phyloP scores from a whole-genome alignment of 2,113 vertebrate species.

The Willisornis vidua region DNA sequence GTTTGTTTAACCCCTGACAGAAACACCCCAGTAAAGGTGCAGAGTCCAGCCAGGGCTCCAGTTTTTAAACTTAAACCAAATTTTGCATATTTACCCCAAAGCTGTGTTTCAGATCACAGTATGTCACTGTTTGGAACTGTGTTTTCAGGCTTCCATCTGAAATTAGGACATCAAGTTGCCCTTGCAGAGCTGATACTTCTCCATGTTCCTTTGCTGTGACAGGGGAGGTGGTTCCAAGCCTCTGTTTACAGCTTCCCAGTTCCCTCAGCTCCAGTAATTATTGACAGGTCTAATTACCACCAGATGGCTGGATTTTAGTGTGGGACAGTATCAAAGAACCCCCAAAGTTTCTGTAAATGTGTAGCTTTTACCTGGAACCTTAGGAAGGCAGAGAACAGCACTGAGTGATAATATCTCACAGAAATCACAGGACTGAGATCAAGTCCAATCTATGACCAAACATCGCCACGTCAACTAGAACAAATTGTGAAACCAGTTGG shows the following conservation, averaged over 20 bases:
- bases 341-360: background rate
- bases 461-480: background rate
- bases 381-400: background rate
- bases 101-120: background rate
- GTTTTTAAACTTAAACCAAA: background rate
- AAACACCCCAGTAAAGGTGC: background rate
- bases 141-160: background rate
- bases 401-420: background rate
- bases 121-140: background rate
- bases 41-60: background rate
- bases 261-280: background rate
- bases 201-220: background rate
- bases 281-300: background rate
- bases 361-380: background rate
- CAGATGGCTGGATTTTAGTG: background rate
- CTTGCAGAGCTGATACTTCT: fast-evolving
- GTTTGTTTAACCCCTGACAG: background rate
- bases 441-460: background rate
- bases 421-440: background rate
- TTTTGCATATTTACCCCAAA: background rate
- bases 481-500: background rate
- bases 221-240: background rate
- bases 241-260: background rate
- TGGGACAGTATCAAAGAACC: background rate
- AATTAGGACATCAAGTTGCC: background rate